phyloP scores from a whole-genome alignment of 2,113 vertebrate genomes.

The Alectura lathami region DNA sequence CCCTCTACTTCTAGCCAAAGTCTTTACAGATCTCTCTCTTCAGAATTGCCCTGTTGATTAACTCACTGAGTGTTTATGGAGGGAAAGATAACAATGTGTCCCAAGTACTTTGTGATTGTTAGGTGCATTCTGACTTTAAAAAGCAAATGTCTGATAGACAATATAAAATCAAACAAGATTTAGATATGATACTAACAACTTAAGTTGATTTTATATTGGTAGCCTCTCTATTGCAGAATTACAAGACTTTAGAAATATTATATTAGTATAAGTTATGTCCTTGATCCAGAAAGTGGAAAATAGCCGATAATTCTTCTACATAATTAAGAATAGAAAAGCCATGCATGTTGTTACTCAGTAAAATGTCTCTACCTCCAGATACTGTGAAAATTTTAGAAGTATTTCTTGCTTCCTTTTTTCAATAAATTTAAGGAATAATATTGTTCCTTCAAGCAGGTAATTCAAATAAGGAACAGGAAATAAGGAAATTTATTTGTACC shows the following conservation, averaged over 20 bases:
- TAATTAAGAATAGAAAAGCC: not conserved
- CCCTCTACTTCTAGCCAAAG: not conserved
- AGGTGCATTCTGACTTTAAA: not conserved
- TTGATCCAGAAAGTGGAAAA: not conserved
- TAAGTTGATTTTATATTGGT: not conserved
- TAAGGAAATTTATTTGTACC: not conserved
- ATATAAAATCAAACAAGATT: not conserved
- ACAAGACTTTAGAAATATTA: not conserved
- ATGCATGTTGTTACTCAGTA: not conserved
- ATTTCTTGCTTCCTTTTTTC: not conserved
- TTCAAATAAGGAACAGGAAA: not conserved
- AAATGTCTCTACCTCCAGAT: not conserved
- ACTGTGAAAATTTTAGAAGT: not conserved
- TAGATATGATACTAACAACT: not conserved
- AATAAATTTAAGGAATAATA: not conserved
- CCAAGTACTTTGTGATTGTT: not conserved
- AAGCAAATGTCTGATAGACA: not conserved
- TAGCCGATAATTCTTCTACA: not conserved
- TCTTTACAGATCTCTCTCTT: not conserved
- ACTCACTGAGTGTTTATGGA: not conserved
- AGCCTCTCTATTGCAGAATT: not conserved
- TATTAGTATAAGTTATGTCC: not conserved
- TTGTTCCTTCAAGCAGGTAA: not conserved
- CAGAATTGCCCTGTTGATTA: not conserved
- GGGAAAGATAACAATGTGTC: not conserved